Base-by-base conservation (phyloP, 1,140 invertebrate genomes). In the Trachymyrmex cornetzi region DNA sequence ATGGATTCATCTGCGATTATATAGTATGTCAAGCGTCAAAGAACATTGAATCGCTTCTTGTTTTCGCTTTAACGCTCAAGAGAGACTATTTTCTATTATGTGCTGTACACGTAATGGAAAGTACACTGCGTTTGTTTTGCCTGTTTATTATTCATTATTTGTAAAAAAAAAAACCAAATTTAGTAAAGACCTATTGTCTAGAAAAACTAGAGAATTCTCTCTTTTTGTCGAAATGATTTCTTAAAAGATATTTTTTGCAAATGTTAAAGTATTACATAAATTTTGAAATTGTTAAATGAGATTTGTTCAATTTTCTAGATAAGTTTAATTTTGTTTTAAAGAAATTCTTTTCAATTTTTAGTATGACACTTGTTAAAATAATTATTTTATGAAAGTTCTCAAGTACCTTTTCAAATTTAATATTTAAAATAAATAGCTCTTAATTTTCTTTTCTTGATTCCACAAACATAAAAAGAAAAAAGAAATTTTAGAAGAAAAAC, bases 1-100 rank as follows among this genome's bases (percentile, higher is more conserved):
- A 4, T 24, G 27, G 27, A 84, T 61, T 74, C 55, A 82, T 61
- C 16, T 27, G 69, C 69, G 59, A 74, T 74, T 74, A 63, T 61
- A 27, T 9, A 22, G 6, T 44, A 19, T 22, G 44, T 53, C 59
- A 30, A 48, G 48, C 19, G 63, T 67, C n/a, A 69, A 44, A 55
- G 27, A 22, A 22, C 77, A 19, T 81, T 9, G 11, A 57, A 7
- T 9, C 48, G 16, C n/a, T 77, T 63, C n/a, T 14, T 44, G 11
- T 34, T 77, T 61, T 11, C 24, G 48, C 7, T 34, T 80, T 79
- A 50, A 55, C 16, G n/a, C 24, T 79, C 50, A 50, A 48, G 11
- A 48, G 16, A 66, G 6, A 9, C 5, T 22, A 22, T 48, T 69
- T 48, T 50, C 12, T 48, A 38, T 34, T 44, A n/a, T 66, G 24